Evolutionary conservation across 2,888 invertebrate genomes (phyloP), one percentile per base, ranked within the genome.

Genomic region (Atherix ibis): DNA sequence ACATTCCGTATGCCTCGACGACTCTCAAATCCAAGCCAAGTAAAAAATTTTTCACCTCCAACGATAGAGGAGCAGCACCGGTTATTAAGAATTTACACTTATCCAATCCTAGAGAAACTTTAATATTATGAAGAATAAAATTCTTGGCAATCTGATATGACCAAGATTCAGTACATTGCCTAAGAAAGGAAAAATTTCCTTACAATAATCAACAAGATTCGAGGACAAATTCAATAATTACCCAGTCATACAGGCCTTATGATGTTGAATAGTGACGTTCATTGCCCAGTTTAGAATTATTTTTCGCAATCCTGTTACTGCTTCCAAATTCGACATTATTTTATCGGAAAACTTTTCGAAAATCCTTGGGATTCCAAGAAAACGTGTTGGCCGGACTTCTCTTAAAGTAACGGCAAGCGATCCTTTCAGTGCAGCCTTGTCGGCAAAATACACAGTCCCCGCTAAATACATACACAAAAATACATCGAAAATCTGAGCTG

Each of bases 311-410:
- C 68, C 64, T 1, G 80, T 76, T 41, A 73, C 77, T 32, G 75
- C 67, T 4, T 75, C 69, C 3, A 77, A 81, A 2, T 80, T 71
- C 4, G 72, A 68, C 52, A 76, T 70, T 68, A 92, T 81, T 51
- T 78, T 82, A 50, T 92, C 92, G 51, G 80, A 71, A 59, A 92
- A 85, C 59, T 92, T 92, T 59, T 92, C 92, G 78, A 79, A 92
- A 4, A 92, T 88, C 46, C 92, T 68, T n/a, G 92, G 92, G 3
- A 92, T 91, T 2, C 78, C 91, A 42, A 92, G 62, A 49, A 92
- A 85, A 40, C 71, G 68, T 5, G 91, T 89, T 2, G 92, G 92
- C 41, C 74, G 68, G 10, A 82, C 82, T 56, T 79, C 76, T 48
- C 70, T 67, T 40, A 88, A 62, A 0, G 83, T 80, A 38, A 78